A percentile compares a stretch with the other conserved stretches of the same genome.
Conservation (phyloP, 64 coral and sea anemone species). For the Montipora capricornis region DNA sequence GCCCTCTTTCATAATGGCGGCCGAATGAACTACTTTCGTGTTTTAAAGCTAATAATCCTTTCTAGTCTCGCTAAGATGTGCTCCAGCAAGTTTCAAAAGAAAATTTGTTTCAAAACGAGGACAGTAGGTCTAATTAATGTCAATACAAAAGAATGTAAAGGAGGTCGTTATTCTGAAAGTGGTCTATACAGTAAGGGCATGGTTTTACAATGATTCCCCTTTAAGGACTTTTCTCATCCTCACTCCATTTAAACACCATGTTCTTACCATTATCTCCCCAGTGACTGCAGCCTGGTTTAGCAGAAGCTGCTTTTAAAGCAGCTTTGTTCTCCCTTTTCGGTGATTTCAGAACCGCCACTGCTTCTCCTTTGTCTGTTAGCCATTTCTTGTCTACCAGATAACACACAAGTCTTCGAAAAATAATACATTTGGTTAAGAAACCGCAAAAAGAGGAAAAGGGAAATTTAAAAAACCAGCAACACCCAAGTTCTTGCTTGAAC, state of each 20-base stretch:
- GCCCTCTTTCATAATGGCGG: too few relatives aligned
- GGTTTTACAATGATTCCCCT: too few relatives aligned
- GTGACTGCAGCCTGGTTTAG: conserved; percentile 43
- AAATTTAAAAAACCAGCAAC: not conserved
- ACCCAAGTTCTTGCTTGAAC: not conserved
- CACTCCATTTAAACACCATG: not conserved
- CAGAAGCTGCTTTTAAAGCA: not conserved
- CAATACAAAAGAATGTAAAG: too few relatives aligned
- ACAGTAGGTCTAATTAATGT: too few relatives aligned
- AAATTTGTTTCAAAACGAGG: too few relatives aligned
- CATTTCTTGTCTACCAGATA: conserved; percentile 26
- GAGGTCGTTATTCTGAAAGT: too few relatives aligned
- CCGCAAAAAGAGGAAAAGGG: not conserved
- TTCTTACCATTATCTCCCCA: conserved; percentile 26
- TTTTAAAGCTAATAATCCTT: too few relatives aligned
- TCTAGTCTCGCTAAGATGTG: too few relatives aligned
- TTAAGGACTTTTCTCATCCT: too few relatives aligned
- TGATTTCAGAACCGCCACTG: not conserved
- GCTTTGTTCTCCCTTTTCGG: not conserved
- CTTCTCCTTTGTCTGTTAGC: not conserved
- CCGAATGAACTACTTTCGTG: too few relatives aligned
- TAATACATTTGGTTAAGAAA: not conserved
- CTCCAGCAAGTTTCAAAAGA: too few relatives aligned
- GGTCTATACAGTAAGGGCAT: too few relatives aligned
- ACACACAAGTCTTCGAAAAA: conserved; percentile 16